These are phyloP conservation scores for Erebia epiphron DNA, from an alignment of 2,888 invertebrate genomes.

Conservation along the genomic window DNA sequence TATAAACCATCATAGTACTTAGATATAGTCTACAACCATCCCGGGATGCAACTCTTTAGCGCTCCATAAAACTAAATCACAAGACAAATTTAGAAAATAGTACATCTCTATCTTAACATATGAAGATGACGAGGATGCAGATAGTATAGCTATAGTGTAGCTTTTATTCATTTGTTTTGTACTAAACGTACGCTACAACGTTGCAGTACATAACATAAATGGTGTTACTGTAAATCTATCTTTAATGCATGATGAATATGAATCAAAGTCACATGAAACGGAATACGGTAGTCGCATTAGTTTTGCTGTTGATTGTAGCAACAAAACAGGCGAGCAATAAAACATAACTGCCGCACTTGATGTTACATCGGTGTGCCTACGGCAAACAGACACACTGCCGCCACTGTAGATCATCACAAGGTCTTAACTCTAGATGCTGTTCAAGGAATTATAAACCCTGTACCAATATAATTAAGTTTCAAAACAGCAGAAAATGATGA, in stretches of 20 bases:
- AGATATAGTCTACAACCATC: background rate
- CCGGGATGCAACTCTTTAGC: slow-evolving; percentile 37
- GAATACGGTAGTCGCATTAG: slow-evolving; percentile 21
- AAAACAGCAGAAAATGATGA: background rate
- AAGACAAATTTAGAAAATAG: slow-evolving; percentile 34
- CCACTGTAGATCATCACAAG: slow-evolving; percentile 7
- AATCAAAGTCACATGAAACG: slow-evolving; percentile 1
- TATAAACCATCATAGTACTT: background rate
- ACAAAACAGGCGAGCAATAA: slow-evolving; percentile 45
- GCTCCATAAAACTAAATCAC: slow-evolving; percentile 35
- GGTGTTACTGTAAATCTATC: background rate
- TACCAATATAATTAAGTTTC: background rate
- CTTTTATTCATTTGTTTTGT: slow-evolving; percentile 31
- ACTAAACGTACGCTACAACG: slow-evolving; percentile 12
- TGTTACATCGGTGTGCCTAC: slow-evolving; percentile 48
- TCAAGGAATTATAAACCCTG: background rate
- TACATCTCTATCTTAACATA: slow-evolving; percentile 30
- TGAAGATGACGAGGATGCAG: slow-evolving; percentile 29
- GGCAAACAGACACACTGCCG: slow-evolving; percentile 43
- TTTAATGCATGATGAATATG: background rate
- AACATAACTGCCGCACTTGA: slow-evolving; percentile 49
- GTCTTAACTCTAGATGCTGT: slow-evolving; percentile 6
- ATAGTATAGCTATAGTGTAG: slow-evolving; percentile 27
- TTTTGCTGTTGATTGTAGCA: slow-evolving; percentile 36
- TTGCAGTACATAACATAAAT: slow-evolving; percentile 11